phyloP scores from a whole-genome alignment of 2,797 vertebrate genomes.

The Anolis apletophallus region DNA sequence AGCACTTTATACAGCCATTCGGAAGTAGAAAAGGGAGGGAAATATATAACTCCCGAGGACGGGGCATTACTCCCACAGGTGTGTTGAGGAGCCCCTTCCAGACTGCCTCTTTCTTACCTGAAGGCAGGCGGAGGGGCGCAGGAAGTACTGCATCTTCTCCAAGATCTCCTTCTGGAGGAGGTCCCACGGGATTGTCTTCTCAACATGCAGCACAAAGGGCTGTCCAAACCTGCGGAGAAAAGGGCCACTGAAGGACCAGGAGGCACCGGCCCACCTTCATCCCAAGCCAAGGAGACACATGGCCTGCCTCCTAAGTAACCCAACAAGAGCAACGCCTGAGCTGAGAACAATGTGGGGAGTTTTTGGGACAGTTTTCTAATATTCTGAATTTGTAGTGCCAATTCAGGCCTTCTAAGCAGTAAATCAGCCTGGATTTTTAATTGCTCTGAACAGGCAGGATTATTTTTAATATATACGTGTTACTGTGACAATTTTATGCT shows the following conservation, averaged over 20 bases:
- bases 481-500: too few species aligned
- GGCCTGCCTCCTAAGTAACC: not conserved
- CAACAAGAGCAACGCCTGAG: not conserved
- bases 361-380: not conserved
- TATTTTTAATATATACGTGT: too few species aligned
- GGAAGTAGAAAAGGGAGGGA: too few species aligned
- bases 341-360: too few species aligned
- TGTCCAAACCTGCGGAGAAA: constrained; percentile 88
- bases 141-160: constrained; percentile 97
- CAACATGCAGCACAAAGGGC: constrained; percentile 95
- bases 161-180: constrained; percentile 95
- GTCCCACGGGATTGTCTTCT: constrained; percentile 95
- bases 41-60: too few species aligned
- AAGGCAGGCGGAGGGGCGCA: constrained; percentile 92
- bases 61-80: too few species aligned
- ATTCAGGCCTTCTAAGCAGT: too few species aligned
- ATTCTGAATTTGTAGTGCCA: too few species aligned
- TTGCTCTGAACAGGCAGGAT: too few species aligned
- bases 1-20: too few species aligned
- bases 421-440: too few species aligned
- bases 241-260: not conserved
- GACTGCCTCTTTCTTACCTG: constrained; percentile 81
- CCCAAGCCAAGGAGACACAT: not conserved
- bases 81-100: not conserved
- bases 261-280: not conserved